A percentile compares a stretch with the other conserved stretches of the same genome.
Evolutionary conservation across 2,888 invertebrate genomes (phyloP).

Genomic region (Conops quadrifasciatus): DNA sequence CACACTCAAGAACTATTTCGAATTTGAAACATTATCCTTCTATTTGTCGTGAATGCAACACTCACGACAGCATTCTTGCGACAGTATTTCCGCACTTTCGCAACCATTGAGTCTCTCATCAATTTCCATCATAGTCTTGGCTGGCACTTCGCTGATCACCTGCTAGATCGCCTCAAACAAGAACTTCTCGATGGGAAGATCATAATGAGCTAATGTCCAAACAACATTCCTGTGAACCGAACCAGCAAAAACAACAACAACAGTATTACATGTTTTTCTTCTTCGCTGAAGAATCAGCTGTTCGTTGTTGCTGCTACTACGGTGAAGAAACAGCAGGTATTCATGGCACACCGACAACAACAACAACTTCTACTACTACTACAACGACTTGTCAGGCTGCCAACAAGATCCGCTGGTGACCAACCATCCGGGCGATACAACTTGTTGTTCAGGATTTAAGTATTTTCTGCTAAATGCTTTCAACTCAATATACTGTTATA

Average conservation of each 20-base stretch:
- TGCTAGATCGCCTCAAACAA: neutral
- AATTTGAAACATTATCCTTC: neutral
- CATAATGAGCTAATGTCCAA: neutral
- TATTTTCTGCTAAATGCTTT: neutral
- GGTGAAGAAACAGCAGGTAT: neutral
- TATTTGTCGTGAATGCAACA: too few relatives aligned
- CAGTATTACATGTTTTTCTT: neutral
- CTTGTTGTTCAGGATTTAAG: neutral
- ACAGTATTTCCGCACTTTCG: slow-evolving; percentile 10
- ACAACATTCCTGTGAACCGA: slow-evolving; percentile 9
- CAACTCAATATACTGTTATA: neutral
- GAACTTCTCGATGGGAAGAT: neutral
- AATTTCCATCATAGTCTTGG: slow-evolving; percentile 5
- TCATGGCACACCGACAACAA: too few relatives aligned
- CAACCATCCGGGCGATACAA: neutral
- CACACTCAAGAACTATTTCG: neutral
- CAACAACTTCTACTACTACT: neutral
- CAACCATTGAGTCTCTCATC: slow-evolving; percentile 1
- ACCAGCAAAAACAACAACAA: slow-evolving; percentile 1
- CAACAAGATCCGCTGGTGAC: neutral
- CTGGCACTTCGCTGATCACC: neutral
- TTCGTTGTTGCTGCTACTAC: neutral
- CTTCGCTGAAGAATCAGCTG: neutral
- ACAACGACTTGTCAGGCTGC: neutral
- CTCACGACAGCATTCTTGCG: too few relatives aligned